Evolutionary conservation across 2,113 vertebrate genomes (phyloP), one percentile per base, ranked within the genome.

Genomic region (Malurus alboscapulatus): DNA sequence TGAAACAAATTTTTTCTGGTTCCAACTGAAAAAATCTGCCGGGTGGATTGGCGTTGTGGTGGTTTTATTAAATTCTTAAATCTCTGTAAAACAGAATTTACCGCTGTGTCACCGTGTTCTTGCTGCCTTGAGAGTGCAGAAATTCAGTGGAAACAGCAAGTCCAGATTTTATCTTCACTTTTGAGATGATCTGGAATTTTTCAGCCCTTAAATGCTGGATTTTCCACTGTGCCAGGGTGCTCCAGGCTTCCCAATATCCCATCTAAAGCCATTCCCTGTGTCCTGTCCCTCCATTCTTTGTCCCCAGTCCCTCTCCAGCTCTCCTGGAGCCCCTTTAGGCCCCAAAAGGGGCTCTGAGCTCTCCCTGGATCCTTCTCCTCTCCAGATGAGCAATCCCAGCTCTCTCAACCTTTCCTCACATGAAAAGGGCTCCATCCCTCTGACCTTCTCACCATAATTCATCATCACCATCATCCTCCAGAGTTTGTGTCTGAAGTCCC

Each of bases 91-190:
- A 7, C 25, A 9, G 7, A 14, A 21, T 73, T 88, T 17, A 2
- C 11, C 34, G 10, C 44, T 13, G 1, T 21, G 14, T 30, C 65
- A 27, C 29, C 6, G 0, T 0, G 0, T 44, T 2, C 38, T 55
- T 59, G 6, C 21, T 59, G 55, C 72, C 55, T 29, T 30, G 10
- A 67, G 65, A 48, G 21, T 18, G 14, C 7, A 19, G 58, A 30
- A 25, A 36, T 65, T 32, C 7, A 25, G 34, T 36, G 9, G 50
- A 19, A 57, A 26, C 34, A 51, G 48, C 69, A 47, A 32, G 19
- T 54, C 29, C 84, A 34, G 38, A 14, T 7, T 80, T 53, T 1
- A 8, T 20, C 18, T 50, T 59, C 0, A 0, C 44, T 71, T 42
- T 12, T 13, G 32, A 32, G 36, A n/a, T 36, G 2, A 19, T 58